phyloP scores from a whole-genome alignment of 1,140 invertebrate genomes.

The Prorops nasuta region DNA sequence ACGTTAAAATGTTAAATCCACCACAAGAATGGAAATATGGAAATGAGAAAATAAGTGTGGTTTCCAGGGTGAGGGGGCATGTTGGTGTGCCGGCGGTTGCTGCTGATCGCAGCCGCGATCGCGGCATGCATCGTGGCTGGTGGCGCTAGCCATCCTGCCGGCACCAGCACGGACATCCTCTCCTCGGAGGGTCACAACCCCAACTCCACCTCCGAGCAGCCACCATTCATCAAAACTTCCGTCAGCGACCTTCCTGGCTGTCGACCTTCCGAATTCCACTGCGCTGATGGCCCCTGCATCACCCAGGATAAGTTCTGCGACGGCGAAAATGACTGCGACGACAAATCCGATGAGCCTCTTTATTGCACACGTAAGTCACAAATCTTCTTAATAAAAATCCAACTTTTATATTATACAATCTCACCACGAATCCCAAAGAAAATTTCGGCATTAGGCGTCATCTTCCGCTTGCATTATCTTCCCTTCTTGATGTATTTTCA shows the following conservation, averaged over 20 bases:
- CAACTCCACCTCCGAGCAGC: conserved; percentile 8
- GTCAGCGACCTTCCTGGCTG: conserved; percentile 38
- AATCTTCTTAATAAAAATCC: too few species aligned
- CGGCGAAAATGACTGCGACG: conserved; percentile 74
- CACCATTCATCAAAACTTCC: not conserved
- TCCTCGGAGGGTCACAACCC: conserved; percentile 2
- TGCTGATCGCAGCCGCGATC: conserved; percentile 54
- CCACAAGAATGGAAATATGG: too few species aligned
- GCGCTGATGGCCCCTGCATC: conserved; percentile 71
- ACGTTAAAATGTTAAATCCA: too few species aligned
- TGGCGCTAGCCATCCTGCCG: conserved; percentile 41
- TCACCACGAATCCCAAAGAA: not conserved
- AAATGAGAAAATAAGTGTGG: too few species aligned
- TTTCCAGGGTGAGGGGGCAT: conserved; percentile 43
- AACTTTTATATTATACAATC: not conserved
- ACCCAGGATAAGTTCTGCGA: conserved; percentile 76
- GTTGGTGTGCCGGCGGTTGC: conserved; percentile 51
- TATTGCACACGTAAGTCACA: conserved; percentile 81
- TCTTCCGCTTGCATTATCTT: not conserved
- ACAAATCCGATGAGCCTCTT: conserved; percentile 75
- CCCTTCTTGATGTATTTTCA: not conserved
- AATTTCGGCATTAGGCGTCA: not conserved
- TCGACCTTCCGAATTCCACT: conserved; percentile 62
- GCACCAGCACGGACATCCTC: conserved; percentile 27
- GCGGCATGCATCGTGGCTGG: conserved; percentile 42